These are phyloP conservation scores for Aplysina aerophoba DNA, from an alignment of 37 sponge, comb jelly and placozoan species.

Conservation along the genomic window DNA sequence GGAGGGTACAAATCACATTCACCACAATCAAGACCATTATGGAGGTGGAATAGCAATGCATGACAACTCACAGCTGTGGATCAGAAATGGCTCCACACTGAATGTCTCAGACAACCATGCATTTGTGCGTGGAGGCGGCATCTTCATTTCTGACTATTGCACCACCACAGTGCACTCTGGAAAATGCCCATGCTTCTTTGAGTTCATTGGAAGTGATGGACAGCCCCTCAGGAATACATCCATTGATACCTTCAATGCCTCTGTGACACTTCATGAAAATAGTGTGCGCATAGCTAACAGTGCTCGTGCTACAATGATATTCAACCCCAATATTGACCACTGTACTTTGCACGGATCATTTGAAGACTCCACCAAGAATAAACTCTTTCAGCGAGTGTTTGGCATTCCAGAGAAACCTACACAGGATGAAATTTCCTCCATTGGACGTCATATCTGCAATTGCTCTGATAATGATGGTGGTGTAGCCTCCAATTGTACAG, in stretches of 20 bases:
- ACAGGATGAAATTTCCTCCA: not conserved
- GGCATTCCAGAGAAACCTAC: not conserved
- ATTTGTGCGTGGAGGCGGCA: not conserved
- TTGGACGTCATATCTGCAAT: not conserved
- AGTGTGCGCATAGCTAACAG: not conserved
- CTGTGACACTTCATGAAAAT: not conserved
- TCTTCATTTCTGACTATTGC: not conserved
- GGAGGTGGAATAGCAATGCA: not conserved
- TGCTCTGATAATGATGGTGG: not conserved
- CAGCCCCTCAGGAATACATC: not conserved
- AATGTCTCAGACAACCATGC: not conserved
- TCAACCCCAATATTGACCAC: slow-evolving; percentile 20
- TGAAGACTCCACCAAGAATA: no score
- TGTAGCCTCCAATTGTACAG: not conserved
- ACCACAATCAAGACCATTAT: not conserved
- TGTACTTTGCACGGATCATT: not conserved
- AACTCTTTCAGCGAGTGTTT: no score
- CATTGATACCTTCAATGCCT: not conserved
- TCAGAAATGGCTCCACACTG: not conserved
- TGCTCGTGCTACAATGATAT: not conserved
- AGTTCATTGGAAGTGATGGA: not conserved
- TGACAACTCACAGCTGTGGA: not conserved
- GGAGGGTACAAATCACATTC: not conserved
- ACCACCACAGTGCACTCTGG: not conserved
- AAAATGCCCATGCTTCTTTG: slow-evolving; percentile 15